Evolutionary conservation across 2,797 vertebrate genomes (phyloP).

Genomic region (Stomatorhinus walkeri): DNA sequence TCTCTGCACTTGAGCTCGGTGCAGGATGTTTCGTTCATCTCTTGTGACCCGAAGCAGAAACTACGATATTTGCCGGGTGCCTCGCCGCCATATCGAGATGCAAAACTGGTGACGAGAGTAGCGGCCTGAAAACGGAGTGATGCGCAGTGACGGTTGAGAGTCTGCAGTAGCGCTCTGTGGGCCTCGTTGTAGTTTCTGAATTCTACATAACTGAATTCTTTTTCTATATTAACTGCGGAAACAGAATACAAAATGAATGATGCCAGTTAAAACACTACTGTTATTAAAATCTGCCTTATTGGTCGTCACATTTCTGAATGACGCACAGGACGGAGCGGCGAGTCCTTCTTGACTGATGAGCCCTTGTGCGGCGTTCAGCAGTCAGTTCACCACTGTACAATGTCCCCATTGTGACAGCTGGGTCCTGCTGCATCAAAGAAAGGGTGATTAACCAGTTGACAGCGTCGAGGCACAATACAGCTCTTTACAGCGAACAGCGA

Average conservation of each 20-base stretch:
- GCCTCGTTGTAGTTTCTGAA: not conserved
- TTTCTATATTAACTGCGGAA: not conserved
- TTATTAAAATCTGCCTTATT: constrained; percentile 12
- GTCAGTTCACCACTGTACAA: constrained; percentile 59
- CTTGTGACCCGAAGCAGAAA: not conserved
- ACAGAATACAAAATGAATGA: constrained; percentile 10
- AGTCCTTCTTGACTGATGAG: constrained; percentile 50
- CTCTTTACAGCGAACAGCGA: constrained; percentile 62
- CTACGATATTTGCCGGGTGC: not conserved
- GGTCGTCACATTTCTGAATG: constrained; percentile 5
- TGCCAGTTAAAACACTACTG: not conserved
- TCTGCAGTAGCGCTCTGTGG: not conserved
- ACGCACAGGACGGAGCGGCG: constrained; percentile 41
- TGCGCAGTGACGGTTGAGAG: not conserved
- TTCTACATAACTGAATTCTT: not conserved
- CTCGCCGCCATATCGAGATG: not conserved
- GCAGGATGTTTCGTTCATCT: not conserved
- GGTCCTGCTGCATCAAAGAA: constrained; percentile 65
- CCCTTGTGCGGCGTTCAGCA: constrained; percentile 63
- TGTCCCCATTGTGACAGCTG: constrained; percentile 58
- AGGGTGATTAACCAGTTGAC: constrained; percentile 68
- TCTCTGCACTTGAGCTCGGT: not conserved
- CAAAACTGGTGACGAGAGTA: constrained; percentile 25
- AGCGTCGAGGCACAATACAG: constrained; percentile 62
- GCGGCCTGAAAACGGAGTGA: not conserved